Percentiles rank a stretch among this genome's conserved stretches.
phyloP scores from a whole-genome alignment of 2,797 vertebrate species.

The Harpagifer antarcticus region DNA sequence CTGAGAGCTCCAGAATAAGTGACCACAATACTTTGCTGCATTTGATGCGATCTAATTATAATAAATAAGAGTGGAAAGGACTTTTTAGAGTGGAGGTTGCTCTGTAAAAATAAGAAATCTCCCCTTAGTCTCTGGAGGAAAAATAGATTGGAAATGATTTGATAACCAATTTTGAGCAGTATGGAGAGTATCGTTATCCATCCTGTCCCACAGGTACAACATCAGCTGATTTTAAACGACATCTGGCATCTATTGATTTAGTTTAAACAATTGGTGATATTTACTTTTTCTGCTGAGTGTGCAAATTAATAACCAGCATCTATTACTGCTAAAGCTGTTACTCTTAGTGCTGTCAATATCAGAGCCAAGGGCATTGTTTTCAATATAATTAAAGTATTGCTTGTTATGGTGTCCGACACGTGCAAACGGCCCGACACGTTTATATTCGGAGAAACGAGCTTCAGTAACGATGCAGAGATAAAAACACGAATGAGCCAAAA shows the following conservation, averaged over 20 bases:
- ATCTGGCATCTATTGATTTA: background rate
- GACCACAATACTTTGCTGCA: background rate
- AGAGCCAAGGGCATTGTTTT: conserved; percentile 9
- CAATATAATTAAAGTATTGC: conserved; percentile 4
- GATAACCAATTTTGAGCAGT: background rate
- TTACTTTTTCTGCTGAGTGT: conserved; percentile 10
- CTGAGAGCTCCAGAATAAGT: conserved; percentile 41
- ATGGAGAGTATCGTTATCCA: background rate
- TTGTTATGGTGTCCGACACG: too few species aligned
- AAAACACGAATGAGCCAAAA: too few species aligned
- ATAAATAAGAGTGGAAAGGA: conserved; percentile 40
- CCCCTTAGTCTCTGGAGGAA: background rate
- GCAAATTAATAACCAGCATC: background rate
- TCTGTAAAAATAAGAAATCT: conserved; percentile 12
- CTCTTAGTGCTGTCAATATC: conserved; percentile 1
- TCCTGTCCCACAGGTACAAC: background rate
- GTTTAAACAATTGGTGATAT: conserved; percentile 6
- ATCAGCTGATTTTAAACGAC: conserved; percentile 1
- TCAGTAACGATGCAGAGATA: too few species aligned
- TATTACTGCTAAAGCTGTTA: conserved; percentile 14
- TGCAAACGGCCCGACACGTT: too few species aligned
- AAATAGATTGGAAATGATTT: background rate
- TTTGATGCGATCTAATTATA: conserved; percentile 24
- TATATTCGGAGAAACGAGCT: too few species aligned
- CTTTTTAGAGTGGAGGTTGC: conserved; percentile 18